Evolutionary conservation across 2,888 invertebrate genomes (phyloP).

Genomic region (Mesorhabditis spiculigera): DNA sequence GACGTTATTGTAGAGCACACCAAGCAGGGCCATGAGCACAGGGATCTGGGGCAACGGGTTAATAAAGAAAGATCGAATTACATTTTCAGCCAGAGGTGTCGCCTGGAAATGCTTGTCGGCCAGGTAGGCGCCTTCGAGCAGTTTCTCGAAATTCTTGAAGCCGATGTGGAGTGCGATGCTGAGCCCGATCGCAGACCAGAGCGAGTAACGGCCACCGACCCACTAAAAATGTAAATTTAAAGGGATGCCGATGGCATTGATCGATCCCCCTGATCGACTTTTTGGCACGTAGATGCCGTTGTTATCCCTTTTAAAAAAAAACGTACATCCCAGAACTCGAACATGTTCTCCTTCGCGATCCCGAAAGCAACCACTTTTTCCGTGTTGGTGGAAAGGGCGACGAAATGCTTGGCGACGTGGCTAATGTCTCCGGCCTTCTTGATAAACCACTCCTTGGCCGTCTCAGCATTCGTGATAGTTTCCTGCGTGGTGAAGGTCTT

Average conservation of each 20-base stretch:
- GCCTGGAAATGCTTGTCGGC: slow-evolving; percentile 89
- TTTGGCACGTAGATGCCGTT: not conserved
- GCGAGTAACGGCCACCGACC: slow-evolving; percentile 94
- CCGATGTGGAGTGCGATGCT: slow-evolving; percentile 87
- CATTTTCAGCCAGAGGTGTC: slow-evolving; percentile 85
- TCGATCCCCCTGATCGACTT: not conserved
- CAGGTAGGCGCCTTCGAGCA: slow-evolving; percentile 83
- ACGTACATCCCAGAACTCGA: slow-evolving; percentile 92
- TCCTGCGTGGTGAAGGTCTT: slow-evolving; percentile 98
- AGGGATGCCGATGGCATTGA: too few relatives aligned
- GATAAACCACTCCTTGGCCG: slow-evolving; percentile 94
- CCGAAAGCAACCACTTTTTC: slow-evolving; percentile 93
- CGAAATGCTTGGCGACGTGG: slow-evolving; percentile 89
- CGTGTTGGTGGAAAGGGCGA: slow-evolving; percentile 91
- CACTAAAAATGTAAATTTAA: slow-evolving; percentile 65
- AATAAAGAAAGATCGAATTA: slow-evolving; percentile 62
- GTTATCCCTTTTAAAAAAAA: not conserved
- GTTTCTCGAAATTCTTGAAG: slow-evolving; percentile 85
- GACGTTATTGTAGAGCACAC: slow-evolving; percentile 86
- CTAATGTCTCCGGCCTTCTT: slow-evolving; percentile 61
- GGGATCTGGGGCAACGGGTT: slow-evolving; percentile 70
- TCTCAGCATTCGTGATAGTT: slow-evolving; percentile 96
- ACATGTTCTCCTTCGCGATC: slow-evolving; percentile 94
- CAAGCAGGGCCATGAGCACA: slow-evolving; percentile 84
- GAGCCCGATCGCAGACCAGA: slow-evolving; percentile 98